Evolutionary conservation across 2,797 vertebrate genomes (phyloP), one percentile per base, ranked within the genome.

Genomic region (Uromys caudimaculatus): DNA sequence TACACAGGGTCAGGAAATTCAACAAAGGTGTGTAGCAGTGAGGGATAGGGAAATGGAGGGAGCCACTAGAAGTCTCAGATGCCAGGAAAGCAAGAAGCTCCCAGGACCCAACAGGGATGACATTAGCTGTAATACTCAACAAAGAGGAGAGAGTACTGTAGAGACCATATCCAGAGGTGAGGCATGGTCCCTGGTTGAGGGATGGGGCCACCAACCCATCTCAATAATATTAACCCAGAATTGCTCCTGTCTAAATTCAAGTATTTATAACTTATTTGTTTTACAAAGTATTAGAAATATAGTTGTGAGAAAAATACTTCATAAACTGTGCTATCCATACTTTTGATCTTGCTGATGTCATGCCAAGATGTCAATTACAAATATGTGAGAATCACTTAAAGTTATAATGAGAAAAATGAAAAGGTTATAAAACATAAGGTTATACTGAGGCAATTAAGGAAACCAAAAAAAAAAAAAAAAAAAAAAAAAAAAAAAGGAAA

Each of bases 381-480:
- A 98, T 98, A 98, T 98, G 97, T 98, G 97, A 97, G 98, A 99
- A 98, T 98, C 95, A 97, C 98, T 98, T 98, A 97, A 95, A 90
- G 71, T 96, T 92, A 95, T 98, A 98, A 98, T 97, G 94, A 98
- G 96, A 97, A 95, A 97, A 98, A 98, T 93, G 95, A 98, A 98
- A 98, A 98, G 96, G 97, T 98, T 98, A 98, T 94, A 93, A 98
- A 98, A 97, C 75, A 97, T 10, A 32, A 98, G 97, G 96, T 98
- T 97, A 95, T 97, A 97, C 81, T 92, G 97, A 97, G 78, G 91
- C 96, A 98, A 95, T 98, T 98, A 98, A 97, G 89, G 75, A 96
- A 92, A 96, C 91, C 17, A 54, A 13, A 67, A 67, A 60, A 60
- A 2, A 3, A 98, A 97, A 97, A 98, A 98, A 97, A 87, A n/a